Conservation (phyloP, 1,140 invertebrate genomes). For the Euglossa dilemma region DNA sequence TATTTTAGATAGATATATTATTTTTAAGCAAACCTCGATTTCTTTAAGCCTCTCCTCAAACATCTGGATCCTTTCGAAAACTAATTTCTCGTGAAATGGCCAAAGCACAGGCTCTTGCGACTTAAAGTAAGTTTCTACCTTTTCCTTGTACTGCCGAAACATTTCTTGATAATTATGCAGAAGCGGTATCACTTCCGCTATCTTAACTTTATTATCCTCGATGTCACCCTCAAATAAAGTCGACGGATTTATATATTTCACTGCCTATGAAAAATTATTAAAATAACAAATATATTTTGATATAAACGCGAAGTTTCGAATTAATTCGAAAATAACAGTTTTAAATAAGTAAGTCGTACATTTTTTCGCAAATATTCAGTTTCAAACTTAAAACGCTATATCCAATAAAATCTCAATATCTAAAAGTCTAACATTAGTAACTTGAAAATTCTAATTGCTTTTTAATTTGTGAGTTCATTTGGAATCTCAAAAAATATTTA, state of each 20-base stretch:
- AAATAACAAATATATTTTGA: conserved; percentile 1
- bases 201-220: conserved; percentile 79
- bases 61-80: conserved; percentile 84
- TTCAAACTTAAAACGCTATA: too few species aligned
- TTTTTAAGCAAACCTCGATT: conserved; percentile 62
- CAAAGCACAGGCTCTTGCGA: conserved; percentile 82
- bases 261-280: conserved; percentile 55
- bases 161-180: conserved; percentile 72
- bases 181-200: conserved; percentile 66
- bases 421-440: too few species aligned
- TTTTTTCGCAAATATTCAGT: too few species aligned
- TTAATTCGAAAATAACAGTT: too few species aligned
- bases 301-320: too few species aligned
- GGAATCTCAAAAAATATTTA: too few species aligned
- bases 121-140: conserved; percentile 84
- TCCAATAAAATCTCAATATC: too few species aligned
- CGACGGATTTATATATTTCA: conserved; percentile 76
- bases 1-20: not conserved
- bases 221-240: conserved; percentile 86
- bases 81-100: conserved; percentile 86
- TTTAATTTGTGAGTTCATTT: too few species aligned
- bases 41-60: conserved; percentile 83
- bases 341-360: too few species aligned
- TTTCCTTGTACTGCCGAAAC: conserved; percentile 81
- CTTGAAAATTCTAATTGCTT: too few species aligned